Evolutionary conservation across 2,888 invertebrate species (phyloP), one percentile per base, ranked within the genome.

Genomic region (Muschampia staudingeri): DNA sequence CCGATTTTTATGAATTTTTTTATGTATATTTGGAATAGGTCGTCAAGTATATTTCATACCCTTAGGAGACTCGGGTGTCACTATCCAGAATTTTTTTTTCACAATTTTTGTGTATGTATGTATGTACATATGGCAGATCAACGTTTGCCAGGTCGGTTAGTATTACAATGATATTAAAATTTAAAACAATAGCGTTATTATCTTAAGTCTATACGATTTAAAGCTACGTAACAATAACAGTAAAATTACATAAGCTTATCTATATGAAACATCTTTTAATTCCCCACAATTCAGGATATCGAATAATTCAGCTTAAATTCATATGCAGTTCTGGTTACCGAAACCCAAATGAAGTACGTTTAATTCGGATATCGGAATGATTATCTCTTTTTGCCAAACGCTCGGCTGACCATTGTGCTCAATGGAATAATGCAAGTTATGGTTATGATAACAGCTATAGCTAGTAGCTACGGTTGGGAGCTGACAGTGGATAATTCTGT

Each of bases 351-450:
- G 48, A 67, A 80, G 80, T 80, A 73, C 67, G 67, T 73, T 75
- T 79, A 65, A 75, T 80, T 52, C 80, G 52, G 11, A 75, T 80
- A 75, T 80, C 73, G 67, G 52, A 65, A 73, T 70, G 19, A 42
- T 70, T 70, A 75, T 75, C 80, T 80, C 80, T 80, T 80, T 80
- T 73, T 80, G 37, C 67, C 80, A 73, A 80, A 80, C 73, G 61
- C 67, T 72, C 65, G 73, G 7, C 11, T 25, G 52, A 48, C 65
- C 19, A 65, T 72, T 72, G 67, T 79, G 48, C 11, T 40, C 67
- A 69, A 56, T 70, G 75, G 34, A 52, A 76, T 80, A 69, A 80
- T 70, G 48, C 70, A 76, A 70, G 75, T 80, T 80, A 80, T 70
- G 75, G 69, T 67, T 70, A 69, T 69, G 80, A 76, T 56, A 77